These are phyloP conservation scores for Leptopilina drosophilae DNA, from an alignment of 2,888 invertebrate species.

Conservation along the genomic window DNA sequence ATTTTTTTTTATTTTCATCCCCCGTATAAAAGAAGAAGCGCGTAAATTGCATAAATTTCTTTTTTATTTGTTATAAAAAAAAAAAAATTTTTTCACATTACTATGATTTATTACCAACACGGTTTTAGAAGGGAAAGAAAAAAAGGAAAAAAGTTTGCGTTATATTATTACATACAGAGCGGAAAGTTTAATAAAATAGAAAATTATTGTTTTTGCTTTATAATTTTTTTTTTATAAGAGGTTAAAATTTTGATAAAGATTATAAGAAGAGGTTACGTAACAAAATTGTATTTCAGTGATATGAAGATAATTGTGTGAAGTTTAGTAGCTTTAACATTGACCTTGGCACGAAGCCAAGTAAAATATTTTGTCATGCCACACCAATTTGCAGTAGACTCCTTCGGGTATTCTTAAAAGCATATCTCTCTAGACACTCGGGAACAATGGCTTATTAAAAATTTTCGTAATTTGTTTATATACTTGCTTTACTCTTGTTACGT, in stretches of 20 bases:
- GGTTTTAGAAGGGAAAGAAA: too few relatives aligned
- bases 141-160: too few relatives aligned
- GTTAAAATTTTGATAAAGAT: background rate
- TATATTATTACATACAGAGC: too few relatives aligned
- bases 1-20: background rate
- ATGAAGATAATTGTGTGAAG: background rate
- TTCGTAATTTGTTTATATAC: background rate
- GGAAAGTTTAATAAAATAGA: too few relatives aligned
- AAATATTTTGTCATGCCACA: conserved; percentile 22
- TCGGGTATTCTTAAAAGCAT: background rate
- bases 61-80: background rate
- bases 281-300: background rate
- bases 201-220: too few relatives aligned
- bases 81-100: too few relatives aligned
- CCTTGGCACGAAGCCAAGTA: conserved; percentile 33
- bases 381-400: conserved; percentile 19
- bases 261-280: background rate
- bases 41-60: background rate
- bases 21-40: background rate
- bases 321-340: conserved; percentile 9
- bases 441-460: conserved; percentile 1
- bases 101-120: too few relatives aligned
- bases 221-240: too few relatives aligned
- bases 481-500: too few relatives aligned
- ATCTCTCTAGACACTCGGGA: background rate